Percentiles rank a stretch among this genome's conserved stretches.
phyloP scores from a whole-genome alignment of 2,113 vertebrate species.

The Rhagologus leucostigma region DNA sequence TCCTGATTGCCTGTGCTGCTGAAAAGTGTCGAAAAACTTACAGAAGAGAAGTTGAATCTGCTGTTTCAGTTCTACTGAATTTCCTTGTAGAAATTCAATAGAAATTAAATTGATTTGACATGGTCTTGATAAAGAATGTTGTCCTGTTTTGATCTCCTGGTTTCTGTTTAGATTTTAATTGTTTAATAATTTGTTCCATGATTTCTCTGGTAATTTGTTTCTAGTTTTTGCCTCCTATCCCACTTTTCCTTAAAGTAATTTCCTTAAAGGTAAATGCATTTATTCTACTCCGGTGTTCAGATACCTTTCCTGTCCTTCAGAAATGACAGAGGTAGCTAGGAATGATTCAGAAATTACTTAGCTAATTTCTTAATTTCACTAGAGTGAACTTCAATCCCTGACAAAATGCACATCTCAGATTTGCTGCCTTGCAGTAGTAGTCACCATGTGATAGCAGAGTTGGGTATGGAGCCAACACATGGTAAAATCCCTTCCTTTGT shows the following conservation, averaged over 20 bases:
- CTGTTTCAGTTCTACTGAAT: not conserved
- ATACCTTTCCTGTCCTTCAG: not conserved
- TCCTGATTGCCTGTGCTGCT: not conserved
- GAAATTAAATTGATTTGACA: not conserved
- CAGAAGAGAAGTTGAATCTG: not conserved
- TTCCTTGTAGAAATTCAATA: not conserved
- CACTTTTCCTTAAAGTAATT: not conserved
- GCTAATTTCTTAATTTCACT: not conserved
- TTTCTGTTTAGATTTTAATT: not conserved
- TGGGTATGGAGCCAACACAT: not conserved
- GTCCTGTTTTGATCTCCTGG: not conserved
- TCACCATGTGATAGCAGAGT: not conserved
- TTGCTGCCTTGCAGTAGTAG: not conserved
- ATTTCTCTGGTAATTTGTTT: not conserved
- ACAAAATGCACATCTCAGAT: not conserved
- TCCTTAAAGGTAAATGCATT: not conserved
- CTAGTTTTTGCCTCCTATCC: not conserved
- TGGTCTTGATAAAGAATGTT: not conserved
- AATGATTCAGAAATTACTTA: not conserved
- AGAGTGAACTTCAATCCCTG: not conserved
- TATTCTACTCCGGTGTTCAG: not conserved
- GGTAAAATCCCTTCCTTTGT: not conserved
- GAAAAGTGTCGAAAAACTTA: not conserved
- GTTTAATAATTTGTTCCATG: not conserved
- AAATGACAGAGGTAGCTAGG: not conserved